Evolutionary conservation across 92 coral and sea anemone species (phyloP), one percentile per base, ranked within the genome.

Genomic region (Chrysogorgia sp.): DNA sequence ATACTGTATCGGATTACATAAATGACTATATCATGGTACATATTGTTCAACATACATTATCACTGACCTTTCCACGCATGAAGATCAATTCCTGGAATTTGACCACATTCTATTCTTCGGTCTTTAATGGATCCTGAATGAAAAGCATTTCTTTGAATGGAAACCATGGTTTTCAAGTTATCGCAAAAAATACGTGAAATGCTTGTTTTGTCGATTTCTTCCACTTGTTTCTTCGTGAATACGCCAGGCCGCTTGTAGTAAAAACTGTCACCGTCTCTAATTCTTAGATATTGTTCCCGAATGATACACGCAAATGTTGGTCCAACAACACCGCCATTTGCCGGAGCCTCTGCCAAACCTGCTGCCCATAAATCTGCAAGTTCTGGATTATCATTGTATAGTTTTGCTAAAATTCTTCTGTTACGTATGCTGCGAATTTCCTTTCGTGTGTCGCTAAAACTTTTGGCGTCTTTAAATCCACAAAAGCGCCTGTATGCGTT

Each of bases 401-500:
- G 19, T 22, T 41, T 40, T 0, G 55, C 57, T 35, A 67, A 20
- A 35, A 41, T 24, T 1, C 37, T 22, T 22, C 74, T 40, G 9
- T n/a, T 41, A 23, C 31, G 31, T 0, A 55, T 22, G n/a, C 15
- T 20, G n/a, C 30, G 31, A 15, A 67, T 67, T 45, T 40, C 74
- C 0, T 28, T 24, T 14, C 48, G 32, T 40, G 57, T 40, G 17
- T 24, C 25, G 5, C 8, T 15, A 17, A 79, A 60, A 2, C 25
- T 35, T 4, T 13, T 60, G 5, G 84, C 85, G 21, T 34, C 15
- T 33, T n/a, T 30, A n/a, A 78, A 67, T 0, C 63, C 53, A 26
- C 67, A 82, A 40, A 45, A 14, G 15, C 77, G 59, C 71, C 90
- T 40, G 56, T 12, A 87, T 2, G 53, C 58, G 81, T 77, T 71